Base-by-base conservation (phyloP, 1,140 invertebrate species). In the Trichonephila clavata region DNA sequence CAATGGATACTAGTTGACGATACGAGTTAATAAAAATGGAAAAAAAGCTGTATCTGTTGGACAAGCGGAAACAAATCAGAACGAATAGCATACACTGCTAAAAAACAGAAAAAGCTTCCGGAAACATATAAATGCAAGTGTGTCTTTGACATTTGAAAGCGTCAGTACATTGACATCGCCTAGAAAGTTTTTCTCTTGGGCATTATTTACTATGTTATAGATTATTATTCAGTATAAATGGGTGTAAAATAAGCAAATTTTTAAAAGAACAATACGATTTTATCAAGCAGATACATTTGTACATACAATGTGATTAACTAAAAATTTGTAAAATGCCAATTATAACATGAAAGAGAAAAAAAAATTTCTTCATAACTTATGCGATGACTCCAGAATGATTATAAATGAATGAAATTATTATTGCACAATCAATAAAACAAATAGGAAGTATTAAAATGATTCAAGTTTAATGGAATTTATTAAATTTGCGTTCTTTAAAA, bases 61-160 rank as follows among this genome's bases (percentile, higher is more conserved):
- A 84, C 20, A n/a, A 27, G 71, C 14, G 83, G 83, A 84, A 84
- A 59, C 83, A 27, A 84, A 84, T 84, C 83, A 24, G 57, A 27
- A 59, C n/a, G 65, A 68, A 68, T 27, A 77, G 27, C n/a, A 57
- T 7, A 10, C n/a, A 24, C 57, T 84, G 81, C 50, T 24, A 84
- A 57, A 84, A 27, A 21, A 84, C 10, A 84, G 71, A 77, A 84
- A 80, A 59, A 59, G 10, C 24, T 84, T 84, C 39, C 39, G 57
- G 81, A 84, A 59, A n/a, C 81, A 27, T 8, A 27, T 8, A 4
- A n/a, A 84, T 83, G 27, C 71, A 77, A 32, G 21, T 68, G 21
- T 14, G 5, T 84, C 83, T 60, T 84, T 84, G 43, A 59, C 83
- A 39, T 84, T 84, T 57, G 50, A 13, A 32, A 59, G 27, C 14